A percentile compares a stretch with the other conserved stretches of the same genome.
Conservation (phyloP, 2,113 vertebrate genomes). For the Nettapus auritus region DNA sequence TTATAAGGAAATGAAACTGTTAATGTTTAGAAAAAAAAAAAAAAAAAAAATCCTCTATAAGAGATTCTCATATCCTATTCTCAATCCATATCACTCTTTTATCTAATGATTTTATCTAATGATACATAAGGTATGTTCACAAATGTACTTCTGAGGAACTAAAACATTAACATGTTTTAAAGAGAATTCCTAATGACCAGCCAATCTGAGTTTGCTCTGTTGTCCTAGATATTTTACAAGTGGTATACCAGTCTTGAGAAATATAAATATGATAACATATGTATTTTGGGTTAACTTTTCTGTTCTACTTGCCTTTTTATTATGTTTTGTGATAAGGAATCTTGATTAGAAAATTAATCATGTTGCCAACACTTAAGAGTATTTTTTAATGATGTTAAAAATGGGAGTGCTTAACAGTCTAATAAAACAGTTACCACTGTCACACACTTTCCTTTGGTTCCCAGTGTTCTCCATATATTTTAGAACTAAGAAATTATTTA, state of each 20-base stretch:
- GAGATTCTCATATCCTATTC: not conserved
- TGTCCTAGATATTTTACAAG: not conserved
- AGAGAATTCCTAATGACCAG: not conserved
- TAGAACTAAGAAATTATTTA: not conserved
- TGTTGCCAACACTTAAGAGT: fast-evolving
- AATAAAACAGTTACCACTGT: not conserved
- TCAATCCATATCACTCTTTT: not conserved
- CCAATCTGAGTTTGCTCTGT: not conserved
- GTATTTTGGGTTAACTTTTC: not conserved
- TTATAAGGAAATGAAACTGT: not conserved
- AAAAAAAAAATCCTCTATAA: not conserved
- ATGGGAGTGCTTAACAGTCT: too few species aligned
- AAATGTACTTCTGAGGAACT: not conserved
- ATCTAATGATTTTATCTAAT: not conserved
- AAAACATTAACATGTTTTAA: not conserved
- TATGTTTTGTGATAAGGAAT: not conserved
- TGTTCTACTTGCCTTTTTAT: not conserved
- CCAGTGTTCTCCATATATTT: not conserved
- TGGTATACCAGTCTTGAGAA: not conserved
- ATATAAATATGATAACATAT: not conserved
- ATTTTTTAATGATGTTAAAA: not conserved
- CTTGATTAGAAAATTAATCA: not conserved
- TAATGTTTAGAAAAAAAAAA: not conserved
- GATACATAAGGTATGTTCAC: not conserved
- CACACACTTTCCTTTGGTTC: not conserved